These are phyloP conservation scores for Drosophila rubida DNA, from an alignment of 2,888 invertebrate species.

Conservation along the genomic window DNA sequence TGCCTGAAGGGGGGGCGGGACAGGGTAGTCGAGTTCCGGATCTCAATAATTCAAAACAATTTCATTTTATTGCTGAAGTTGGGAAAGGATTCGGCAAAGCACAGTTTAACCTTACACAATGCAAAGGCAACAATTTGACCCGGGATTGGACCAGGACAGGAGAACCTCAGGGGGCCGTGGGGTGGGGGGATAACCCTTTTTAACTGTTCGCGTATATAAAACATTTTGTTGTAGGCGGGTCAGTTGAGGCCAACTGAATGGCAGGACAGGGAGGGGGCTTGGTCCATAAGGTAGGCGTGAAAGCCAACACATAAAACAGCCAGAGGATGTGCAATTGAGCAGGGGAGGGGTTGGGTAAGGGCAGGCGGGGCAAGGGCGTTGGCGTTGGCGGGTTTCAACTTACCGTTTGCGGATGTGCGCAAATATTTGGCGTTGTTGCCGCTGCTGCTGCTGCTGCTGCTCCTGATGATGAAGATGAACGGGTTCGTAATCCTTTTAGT, in stretches of 20 bases:
- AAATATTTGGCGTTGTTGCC: conserved; percentile 60
- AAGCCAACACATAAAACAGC: conserved; percentile 51
- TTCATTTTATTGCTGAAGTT: conserved; percentile 72
- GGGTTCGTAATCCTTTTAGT: conserved; percentile 75
- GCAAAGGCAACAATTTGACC: conserved; percentile 58
- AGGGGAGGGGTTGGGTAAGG: too few relatives aligned
- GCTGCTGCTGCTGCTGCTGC: conserved; percentile 10
- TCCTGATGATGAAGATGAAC: conserved; percentile 71
- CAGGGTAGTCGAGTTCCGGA: conserved; percentile 54
- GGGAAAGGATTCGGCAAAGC: conserved; percentile 47
- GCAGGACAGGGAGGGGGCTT: background rate
- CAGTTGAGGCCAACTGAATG: background rate
- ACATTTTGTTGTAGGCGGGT: conserved; percentile 34
- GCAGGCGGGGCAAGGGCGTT: conserved; percentile 13
- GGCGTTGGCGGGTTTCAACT: conserved; percentile 46
- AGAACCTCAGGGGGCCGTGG: background rate
- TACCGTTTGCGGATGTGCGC: conserved; percentile 65
- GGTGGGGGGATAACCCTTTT: conserved; percentile 51
- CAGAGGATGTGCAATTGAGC: background rate
- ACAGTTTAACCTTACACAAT: conserved; percentile 70
- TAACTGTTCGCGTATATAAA: conserved; percentile 54
- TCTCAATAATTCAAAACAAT: conserved; percentile 81
- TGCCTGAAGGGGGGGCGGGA: conserved; percentile 17
- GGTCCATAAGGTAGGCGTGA: conserved; percentile 48
- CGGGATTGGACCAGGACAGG: conserved; percentile 10